Base-by-base conservation (phyloP, 1,140 invertebrate species). In the Chionoecetes opilio region DNA sequence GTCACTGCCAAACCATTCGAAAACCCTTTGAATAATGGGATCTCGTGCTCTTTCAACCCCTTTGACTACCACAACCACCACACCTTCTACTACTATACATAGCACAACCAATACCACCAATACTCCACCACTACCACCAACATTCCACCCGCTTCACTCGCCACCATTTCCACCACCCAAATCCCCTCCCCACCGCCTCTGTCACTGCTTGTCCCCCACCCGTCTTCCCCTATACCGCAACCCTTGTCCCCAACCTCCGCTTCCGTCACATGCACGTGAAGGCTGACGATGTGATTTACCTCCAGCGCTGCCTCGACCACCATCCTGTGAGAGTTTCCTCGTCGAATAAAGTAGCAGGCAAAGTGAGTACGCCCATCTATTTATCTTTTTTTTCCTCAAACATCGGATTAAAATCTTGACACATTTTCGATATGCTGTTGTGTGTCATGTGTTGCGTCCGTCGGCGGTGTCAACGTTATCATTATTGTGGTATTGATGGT, bases 11-110 rank as follows among this genome's bases (percentile, higher is more conserved):
- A 75, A n/a, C 63, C 21, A 75, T 75, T 75, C 63, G 21, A n/a
- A 75, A 75, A 75, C 63, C 53, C 63, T 75, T 75, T 75, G 63
- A 75, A 26, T 75, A 75, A 75, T 75, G 63, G 63, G n/a, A 21
- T 26, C 63, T 75, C 6, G 21, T 21, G 21, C 21, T 75, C 21
- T 75, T 8, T 2, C n/a, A 14, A 6, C 53, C 53, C 9, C 53
- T 21, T 21, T 21, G 8, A 63, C 53, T 21, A 63, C 63, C 63
- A 75, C 63, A 17, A 75, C 63, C 63, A 75, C 63, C 63, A 75
- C 41, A 5, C 5, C 41, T 46, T 8, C 41, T 46, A 46, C 41
- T 46, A 46, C 14, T 14, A 46, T 14, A 46, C 5, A 5, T 14
- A 46, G 5, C 41, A 46, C 21, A 5, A n/a, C 63, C 26, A 75